Evolutionary conservation across 2,113 vertebrate genomes (phyloP), one percentile per base, ranked within the genome.

Genomic region (Chaetodon trifascialis): DNA sequence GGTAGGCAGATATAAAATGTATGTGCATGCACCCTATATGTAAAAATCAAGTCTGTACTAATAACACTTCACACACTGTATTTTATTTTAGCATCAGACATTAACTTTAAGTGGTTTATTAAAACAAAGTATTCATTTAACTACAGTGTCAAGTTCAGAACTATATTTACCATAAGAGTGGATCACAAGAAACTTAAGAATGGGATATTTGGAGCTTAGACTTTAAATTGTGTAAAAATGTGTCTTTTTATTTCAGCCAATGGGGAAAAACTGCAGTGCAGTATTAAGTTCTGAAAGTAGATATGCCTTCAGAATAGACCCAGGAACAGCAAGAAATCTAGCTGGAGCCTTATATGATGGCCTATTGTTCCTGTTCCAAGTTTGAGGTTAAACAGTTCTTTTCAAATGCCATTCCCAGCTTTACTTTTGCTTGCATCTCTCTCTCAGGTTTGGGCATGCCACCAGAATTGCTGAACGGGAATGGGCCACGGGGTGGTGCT

Each of bases 401-500:
- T 44, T 59, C 1, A 23, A 19, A 19, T 52, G 4, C 64, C 2
- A n/a, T 23, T 44, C 15, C 8, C 9, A 6, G 4, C 15, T 49
- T 78, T 25, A 44, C 67, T 25, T 25, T 1, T 71, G 9, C 15
- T 17, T 79, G 3, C 15, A 2, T 73, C 7, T 58, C 30, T 34
- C 64, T 81, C 47, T 15, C 19, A 95, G 94, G 93, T 79, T 63
- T 92, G 77, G 89, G 83, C 62, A 77, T 82, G 79, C 77, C 85
- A 10, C 60, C 80, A 54, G 75, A 56, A 8, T 38, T 84, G 76
- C 80, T 89, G 78, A 93, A 94, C 5, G 85, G 92, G 15, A 94
- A 91, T 16, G 86, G 87, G 89, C 83, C 91, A 91, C 96, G 95
- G 21, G 94, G 95, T 85, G 95, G 95, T 73, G 81, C 64, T 17